Conservation (phyloP, 2,888 invertebrate species). For the Eilema caniola region DNA sequence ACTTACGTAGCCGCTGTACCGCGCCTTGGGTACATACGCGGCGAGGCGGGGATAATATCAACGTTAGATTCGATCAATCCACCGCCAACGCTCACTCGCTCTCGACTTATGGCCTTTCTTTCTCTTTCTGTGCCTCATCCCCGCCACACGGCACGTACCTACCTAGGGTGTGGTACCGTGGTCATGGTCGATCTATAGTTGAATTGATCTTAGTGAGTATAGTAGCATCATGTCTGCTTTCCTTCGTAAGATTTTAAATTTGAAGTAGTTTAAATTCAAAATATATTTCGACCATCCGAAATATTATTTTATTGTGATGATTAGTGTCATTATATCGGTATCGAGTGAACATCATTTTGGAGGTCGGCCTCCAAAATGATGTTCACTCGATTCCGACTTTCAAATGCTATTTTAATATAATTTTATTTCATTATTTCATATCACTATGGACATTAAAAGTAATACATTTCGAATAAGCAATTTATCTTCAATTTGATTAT, state of each 20-base stretch:
- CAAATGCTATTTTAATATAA: neutral
- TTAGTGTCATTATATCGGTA: neutral
- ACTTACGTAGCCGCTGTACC: no score
- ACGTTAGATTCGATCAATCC: no score
- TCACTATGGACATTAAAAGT: neutral
- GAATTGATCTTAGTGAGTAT: neutral
- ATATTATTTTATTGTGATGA: neutral
- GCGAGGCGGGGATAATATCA: no score
- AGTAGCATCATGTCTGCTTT: neutral
- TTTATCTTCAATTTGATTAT: slow-evolving; percentile 40
- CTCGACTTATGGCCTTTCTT: no score
- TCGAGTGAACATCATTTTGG: no score
- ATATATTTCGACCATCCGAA: neutral
- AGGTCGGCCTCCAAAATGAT: neutral
- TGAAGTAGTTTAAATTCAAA: neutral
- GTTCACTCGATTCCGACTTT: neutral
- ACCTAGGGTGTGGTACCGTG: no score
- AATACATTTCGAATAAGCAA: slow-evolving; percentile 18
- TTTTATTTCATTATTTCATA: neutral
- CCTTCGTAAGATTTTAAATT: neutral
- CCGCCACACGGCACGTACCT: no score
- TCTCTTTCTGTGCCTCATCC: no score
- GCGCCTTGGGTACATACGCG: no score
- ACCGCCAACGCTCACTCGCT: no score
- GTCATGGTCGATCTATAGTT: neutral